Percentiles rank a stretch among this genome's conserved stretches.
These are phyloP conservation scores for Peromyscus eremicus DNA, from an alignment of 2,797 vertebrate species.

Conservation along the genomic window DNA sequence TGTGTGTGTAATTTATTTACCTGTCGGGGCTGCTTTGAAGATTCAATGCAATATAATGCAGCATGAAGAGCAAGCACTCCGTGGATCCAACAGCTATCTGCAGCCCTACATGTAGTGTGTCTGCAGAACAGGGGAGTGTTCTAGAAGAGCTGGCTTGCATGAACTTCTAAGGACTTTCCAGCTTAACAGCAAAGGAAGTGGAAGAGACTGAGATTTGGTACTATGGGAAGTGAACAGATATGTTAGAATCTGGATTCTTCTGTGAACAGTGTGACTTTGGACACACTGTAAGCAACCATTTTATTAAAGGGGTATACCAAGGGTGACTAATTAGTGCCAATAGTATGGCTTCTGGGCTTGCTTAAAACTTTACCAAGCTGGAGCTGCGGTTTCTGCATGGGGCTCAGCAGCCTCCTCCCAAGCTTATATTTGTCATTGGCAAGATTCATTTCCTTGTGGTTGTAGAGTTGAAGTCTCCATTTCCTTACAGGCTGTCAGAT, in stretches of 20 bases:
- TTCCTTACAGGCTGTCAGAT: neutral
- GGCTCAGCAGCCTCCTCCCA: neutral
- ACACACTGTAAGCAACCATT: neutral
- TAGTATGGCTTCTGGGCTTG: neutral
- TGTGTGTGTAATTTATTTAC: no score
- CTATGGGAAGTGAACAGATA: neutral
- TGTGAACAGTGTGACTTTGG: neutral
- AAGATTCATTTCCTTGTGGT: neutral
- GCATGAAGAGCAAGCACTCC: neutral
- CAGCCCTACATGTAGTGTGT: accelerated
- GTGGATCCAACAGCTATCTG: accelerated
- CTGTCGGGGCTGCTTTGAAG: neutral
- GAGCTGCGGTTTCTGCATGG: neutral
- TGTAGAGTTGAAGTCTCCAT: neutral
- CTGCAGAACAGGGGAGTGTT: neutral
- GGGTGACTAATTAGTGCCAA: neutral
- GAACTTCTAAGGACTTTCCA: neutral
- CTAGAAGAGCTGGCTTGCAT: no score
- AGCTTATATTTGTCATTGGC: neutral
- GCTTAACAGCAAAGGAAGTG: neutral
- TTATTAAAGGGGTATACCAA: neutral
- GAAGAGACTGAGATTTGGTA: neutral
- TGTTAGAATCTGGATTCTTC: neutral
- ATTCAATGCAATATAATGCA: neutral
- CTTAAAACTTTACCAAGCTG: neutral